phyloP scores from a whole-genome alignment of 2,888 invertebrate genomes.

The Eutolmus rufibarbis region DNA sequence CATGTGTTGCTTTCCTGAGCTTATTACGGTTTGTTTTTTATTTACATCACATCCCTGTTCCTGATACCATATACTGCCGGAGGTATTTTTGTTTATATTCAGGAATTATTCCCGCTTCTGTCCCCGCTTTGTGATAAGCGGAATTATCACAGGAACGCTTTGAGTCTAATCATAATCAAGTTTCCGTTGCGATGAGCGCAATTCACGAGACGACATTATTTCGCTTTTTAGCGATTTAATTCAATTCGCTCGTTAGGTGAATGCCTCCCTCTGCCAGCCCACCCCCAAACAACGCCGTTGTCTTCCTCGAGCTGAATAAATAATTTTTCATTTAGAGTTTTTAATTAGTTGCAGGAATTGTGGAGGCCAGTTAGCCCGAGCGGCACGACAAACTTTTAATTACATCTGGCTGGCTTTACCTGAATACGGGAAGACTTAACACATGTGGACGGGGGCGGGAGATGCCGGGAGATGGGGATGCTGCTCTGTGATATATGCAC shows the following conservation, averaged over 20 bases:
- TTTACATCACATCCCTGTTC: neutral
- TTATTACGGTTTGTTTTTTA: neutral
- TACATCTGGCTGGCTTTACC: slow-evolving; percentile 31
- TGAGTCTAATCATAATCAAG: neutral
- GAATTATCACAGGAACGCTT: neutral
- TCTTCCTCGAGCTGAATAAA: slow-evolving; percentile 22
- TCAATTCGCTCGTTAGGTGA: neutral
- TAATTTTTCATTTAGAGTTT: slow-evolving; percentile 32
- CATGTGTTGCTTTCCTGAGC: neutral
- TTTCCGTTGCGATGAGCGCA: neutral
- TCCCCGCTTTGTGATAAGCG: neutral
- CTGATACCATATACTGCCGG: neutral
- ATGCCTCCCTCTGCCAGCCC: neutral
- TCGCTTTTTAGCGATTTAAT: neutral
- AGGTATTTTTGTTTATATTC: neutral
- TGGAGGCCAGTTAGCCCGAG: slow-evolving; percentile 24
- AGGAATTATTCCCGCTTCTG: neutral
- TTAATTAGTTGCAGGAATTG: slow-evolving; percentile 25
- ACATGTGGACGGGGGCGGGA: neutral
- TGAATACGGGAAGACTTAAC: neutral
- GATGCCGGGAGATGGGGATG: neutral
- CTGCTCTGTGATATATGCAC: neutral
- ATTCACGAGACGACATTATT: neutral
- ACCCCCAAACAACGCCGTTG: neutral
- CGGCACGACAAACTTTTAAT: slow-evolving; percentile 34